Evolutionary conservation across 2,113 vertebrate species (phyloP).

Genomic region (Glareola pratincola): DNA sequence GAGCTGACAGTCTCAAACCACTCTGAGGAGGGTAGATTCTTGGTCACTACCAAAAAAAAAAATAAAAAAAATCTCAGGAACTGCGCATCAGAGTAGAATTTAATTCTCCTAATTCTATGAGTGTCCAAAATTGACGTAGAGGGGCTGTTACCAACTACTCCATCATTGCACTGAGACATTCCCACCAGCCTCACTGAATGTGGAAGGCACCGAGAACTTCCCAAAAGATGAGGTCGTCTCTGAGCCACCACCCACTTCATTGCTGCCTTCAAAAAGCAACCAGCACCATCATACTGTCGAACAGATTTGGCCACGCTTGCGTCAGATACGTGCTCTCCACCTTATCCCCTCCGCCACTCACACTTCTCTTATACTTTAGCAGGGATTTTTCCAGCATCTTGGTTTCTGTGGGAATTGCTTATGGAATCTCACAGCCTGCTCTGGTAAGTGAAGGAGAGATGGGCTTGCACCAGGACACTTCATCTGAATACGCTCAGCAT

Average conservation of each 20-base stretch:
- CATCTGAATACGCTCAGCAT: not conserved
- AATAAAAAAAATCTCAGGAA: not conserved
- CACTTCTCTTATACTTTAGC: not conserved
- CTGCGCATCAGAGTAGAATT: not conserved
- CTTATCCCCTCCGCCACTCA: not conserved
- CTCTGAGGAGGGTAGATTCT: not conserved
- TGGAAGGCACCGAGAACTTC: not conserved
- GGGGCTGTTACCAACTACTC: not conserved
- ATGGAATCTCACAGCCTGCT: not conserved
- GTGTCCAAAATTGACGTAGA: not conserved
- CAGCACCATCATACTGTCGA: not conserved
- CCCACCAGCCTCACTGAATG: not conserved
- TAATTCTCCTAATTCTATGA: not conserved
- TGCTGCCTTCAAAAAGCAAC: not conserved
- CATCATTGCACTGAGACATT: fast-evolving
- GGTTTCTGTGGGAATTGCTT: not conserved
- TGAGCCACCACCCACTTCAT: not conserved
- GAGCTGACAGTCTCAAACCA: not conserved
- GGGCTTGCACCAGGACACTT: not conserved
- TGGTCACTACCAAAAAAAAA: not conserved
- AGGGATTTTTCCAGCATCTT: not conserved
- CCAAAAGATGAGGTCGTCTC: not conserved
- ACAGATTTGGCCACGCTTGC: not conserved
- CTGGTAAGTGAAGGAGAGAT: not conserved
- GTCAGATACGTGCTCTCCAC: not conserved